phyloP scores from a whole-genome alignment of 2,113 vertebrate genomes.

The Melozone crissalis region DNA sequence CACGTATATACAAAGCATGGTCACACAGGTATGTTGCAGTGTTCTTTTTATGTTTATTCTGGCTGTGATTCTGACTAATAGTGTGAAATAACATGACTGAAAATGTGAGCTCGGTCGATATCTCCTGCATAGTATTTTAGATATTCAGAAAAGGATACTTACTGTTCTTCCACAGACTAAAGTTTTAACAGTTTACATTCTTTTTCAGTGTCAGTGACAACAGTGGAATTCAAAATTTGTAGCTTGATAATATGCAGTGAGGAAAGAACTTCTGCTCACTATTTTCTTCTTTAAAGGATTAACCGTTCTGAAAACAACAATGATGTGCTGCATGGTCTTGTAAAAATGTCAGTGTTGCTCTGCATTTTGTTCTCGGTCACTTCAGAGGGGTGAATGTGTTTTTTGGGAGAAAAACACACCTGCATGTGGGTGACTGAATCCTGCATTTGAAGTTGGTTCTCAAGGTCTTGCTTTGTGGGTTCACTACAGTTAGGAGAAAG shows the following conservation, averaged over 20 bases:
- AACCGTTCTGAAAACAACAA: neutral
- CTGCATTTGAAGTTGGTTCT: neutral
- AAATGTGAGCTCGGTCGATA: neutral
- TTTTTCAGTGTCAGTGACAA: neutral
- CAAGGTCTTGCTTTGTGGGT: neutral
- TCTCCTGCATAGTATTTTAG: neutral
- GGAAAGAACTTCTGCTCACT: neutral
- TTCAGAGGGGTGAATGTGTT: neutral
- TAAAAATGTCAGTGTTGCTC: neutral
- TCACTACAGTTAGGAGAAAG: neutral
- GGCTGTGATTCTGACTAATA: conserved; percentile 10
- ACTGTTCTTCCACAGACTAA: neutral
- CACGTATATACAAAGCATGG: conserved; percentile 80
- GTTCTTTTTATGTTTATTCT: conserved; percentile 24
- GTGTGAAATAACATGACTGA: neutral
- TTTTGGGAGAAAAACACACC: neutral
- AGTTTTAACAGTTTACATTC: neutral
- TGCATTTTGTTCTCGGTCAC: neutral
- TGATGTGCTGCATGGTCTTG: neutral
- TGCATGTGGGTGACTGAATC: neutral
- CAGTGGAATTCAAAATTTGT: neutral
- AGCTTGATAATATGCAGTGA: neutral
- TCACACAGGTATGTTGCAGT: conserved; percentile 85
- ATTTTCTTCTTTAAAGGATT: neutral
- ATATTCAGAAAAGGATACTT: neutral